phyloP scores from a whole-genome alignment of 2,888 invertebrate genomes.

The Rhagophthalmus giganteus region DNA sequence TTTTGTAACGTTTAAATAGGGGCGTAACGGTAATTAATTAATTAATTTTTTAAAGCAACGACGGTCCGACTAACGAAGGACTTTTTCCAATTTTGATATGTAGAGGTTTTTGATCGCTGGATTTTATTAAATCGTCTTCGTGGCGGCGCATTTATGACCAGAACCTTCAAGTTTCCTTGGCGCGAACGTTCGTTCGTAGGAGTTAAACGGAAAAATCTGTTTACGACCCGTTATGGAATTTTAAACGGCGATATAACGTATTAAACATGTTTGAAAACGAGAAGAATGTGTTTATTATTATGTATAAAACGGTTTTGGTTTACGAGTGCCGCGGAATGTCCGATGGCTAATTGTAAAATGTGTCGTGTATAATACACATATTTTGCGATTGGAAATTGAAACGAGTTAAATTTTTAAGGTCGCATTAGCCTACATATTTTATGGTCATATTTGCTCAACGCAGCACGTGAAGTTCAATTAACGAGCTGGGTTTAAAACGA shows the following conservation, averaged over 20 bases:
- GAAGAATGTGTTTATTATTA: not conserved
- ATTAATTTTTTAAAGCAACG: too few relatives aligned
- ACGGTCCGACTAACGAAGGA: too few relatives aligned
- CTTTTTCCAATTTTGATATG: too few relatives aligned
- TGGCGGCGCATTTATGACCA: too few relatives aligned
- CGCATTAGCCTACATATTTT: conserved; percentile 15
- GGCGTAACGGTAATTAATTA: too few relatives aligned
- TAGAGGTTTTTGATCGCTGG: too few relatives aligned
- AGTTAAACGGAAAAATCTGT: conserved; percentile 4
- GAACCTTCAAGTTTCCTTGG: too few relatives aligned
- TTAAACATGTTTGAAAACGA: not conserved
- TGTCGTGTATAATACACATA: conserved; percentile 7
- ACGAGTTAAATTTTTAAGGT: conserved; percentile 4
- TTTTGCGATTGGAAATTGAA: too few relatives aligned
- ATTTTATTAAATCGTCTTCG: too few relatives aligned
- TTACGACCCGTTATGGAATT: conserved; percentile 1
- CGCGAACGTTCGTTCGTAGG: conserved; percentile 1
- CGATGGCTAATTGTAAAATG: conserved; percentile 11
- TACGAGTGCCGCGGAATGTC: conserved; percentile 3
- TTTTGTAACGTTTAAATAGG: too few relatives aligned
- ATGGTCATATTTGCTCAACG: conserved; percentile 1
- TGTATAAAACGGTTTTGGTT: not conserved
- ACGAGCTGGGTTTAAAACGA: too few relatives aligned
- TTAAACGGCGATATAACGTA: conserved; percentile 2
- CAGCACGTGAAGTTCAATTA: too few relatives aligned